A percentile compares a stretch with the other conserved stretches of the same genome.
Conservation (phyloP, 2,113 vertebrate genomes). For the Raja brachyura region DNA sequence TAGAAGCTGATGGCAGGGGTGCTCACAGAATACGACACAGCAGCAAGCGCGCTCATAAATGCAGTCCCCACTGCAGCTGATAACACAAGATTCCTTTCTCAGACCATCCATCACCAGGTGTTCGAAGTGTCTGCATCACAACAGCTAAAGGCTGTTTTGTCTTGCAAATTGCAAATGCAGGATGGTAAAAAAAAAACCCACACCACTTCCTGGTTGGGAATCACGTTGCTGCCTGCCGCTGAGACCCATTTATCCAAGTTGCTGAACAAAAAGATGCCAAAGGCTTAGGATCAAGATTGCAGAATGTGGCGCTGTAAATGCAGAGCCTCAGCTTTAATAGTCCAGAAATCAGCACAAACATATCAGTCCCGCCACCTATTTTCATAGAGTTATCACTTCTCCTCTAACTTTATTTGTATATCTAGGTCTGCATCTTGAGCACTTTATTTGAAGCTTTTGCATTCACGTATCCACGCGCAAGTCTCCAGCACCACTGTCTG, state of each 20-base stretch:
- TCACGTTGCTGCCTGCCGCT: not conserved
- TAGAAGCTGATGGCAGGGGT: not conserved
- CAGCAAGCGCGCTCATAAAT: not conserved
- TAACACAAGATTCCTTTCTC: not conserved
- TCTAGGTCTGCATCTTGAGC: not conserved
- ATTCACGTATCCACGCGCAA: not conserved
- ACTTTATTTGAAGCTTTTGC: not conserved
- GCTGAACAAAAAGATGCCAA: not conserved
- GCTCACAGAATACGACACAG: too few relatives aligned
- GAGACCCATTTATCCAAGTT: not conserved
- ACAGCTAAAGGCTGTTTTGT: not conserved
- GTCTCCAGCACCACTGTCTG: not conserved
- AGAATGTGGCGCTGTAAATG: not conserved
- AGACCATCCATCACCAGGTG: not conserved
- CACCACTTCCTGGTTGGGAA: not conserved
- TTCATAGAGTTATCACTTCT: not conserved
- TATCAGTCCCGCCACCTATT: not conserved
- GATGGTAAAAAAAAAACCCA: not conserved
- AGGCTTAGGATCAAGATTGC: not conserved
- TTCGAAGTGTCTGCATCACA: not conserved
- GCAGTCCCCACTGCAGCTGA: not conserved
- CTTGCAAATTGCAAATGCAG: not conserved
- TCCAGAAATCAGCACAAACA: not conserved
- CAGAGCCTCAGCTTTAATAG: not conserved
- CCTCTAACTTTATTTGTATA: not conserved